Evolutionary conservation across 2,113 vertebrate genomes (phyloP), one percentile per base, ranked within the genome.

Genomic region (Cariama cristata): DNA sequence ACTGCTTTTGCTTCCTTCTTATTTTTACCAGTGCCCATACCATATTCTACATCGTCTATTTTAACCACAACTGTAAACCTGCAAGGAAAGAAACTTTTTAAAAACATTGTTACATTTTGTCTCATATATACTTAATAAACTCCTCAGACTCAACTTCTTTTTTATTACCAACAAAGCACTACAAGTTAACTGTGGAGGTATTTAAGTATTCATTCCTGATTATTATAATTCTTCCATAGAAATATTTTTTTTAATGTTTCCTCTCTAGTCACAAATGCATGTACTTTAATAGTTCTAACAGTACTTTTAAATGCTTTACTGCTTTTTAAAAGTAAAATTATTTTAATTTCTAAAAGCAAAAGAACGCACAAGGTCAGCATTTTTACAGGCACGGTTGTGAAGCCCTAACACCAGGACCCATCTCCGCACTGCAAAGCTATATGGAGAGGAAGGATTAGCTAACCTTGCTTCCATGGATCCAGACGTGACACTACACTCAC

Each of bases 1-100:
- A 7, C 23, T 52, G 94, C 96, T 97, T 4, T 98, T 59, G 98
- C 98, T 14, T 96, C 95, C 75, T 96, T 98, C 88, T 98, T 98
- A 79, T 42, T 77, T 98, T 44, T 98, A 47, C 97, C 98, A 81
- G 59, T 87, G 14, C 93, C 98, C 74, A 0, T 7, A 59, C 95
- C 92, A 76, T 97, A 98, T 55, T 62, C 1, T 82, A 1, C 30
- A 4, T 1, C 4, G 0, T 63, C 5, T 90, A 98, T 90, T 90
- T 27, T 56, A 83, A 94, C 90, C 83, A 53, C 49, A 91, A 97
- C 27, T 12, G 90, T 98, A 96, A 98, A 98, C 91, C 98, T 98
- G 92, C 67, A 98, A 94, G 19, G 64, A 97, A 94, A 24, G 50
- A 90, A 94, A 84, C 14, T 69, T 82, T 88, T 32, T 90, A 50